Conservation (phyloP, 1,140 invertebrate species). For the Anastatus disparis region DNA sequence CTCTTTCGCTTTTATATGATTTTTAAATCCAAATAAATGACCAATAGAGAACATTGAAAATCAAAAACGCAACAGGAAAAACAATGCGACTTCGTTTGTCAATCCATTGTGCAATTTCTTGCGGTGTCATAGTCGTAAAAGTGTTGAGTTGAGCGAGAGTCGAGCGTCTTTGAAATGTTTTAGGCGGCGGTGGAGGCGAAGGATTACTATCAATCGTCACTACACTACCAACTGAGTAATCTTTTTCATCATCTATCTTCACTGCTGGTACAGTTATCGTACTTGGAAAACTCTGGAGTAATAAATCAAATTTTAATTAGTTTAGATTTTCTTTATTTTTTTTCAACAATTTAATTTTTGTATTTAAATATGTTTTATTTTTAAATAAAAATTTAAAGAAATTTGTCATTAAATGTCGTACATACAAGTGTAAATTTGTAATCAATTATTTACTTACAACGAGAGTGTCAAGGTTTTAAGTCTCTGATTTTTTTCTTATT, state of each 20-base stretch:
- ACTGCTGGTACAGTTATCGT: conserved; percentile 73
- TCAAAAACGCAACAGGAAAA: conserved; percentile 81
- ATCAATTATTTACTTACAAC: too few relatives aligned
- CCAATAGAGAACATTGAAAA: conserved; percentile 89
- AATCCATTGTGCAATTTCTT: conserved; percentile 88
- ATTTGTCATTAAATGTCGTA: too few relatives aligned
- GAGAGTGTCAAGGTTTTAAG: too few relatives aligned
- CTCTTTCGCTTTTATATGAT: too few relatives aligned
- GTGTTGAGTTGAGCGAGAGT: conserved; percentile 62
- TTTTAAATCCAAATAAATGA: conserved; percentile 75
- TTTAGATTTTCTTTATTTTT: background rate
- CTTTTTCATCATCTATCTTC: conserved; percentile 73
- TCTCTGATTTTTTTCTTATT: too few relatives aligned
- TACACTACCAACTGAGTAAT: conserved; percentile 60
- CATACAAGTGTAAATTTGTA: too few relatives aligned
- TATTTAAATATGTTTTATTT: too few relatives aligned
- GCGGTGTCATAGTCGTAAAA: conserved; percentile 86
- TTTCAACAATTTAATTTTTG: background rate
- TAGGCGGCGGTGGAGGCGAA: conserved; percentile 57
- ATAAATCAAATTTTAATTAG: background rate
- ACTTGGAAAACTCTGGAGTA: conserved; percentile 72
- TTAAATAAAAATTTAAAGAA: too few relatives aligned
- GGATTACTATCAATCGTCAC: conserved; percentile 57
- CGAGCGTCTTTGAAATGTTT: conserved; percentile 57
- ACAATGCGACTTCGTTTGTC: conserved; percentile 81